Conservation (phyloP, 1,140 invertebrate species). For the Tachypleus tridentatus region DNA sequence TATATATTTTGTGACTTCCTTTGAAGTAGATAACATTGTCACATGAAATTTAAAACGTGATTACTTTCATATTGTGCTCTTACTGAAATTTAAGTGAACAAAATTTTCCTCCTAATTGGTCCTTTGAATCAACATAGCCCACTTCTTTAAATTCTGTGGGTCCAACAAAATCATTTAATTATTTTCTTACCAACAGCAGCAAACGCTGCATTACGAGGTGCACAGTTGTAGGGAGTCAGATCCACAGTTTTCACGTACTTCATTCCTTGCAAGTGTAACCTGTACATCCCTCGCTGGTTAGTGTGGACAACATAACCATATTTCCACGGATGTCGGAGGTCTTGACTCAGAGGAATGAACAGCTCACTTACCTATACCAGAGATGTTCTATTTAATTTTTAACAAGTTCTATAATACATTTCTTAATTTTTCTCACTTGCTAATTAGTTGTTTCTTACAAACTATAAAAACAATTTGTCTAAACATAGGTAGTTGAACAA, state of each 20-base stretch:
- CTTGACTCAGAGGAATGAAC: conserved; percentile 52
- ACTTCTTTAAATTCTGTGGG: no score
- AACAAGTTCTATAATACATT: no score
- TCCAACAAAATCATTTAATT: background rate
- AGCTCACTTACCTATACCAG: conserved; percentile 39
- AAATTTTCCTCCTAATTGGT: no score
- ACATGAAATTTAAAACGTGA: no score
- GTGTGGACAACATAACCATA: conserved; percentile 66
- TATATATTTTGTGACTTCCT: no score
- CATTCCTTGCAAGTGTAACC: conserved; percentile 60
- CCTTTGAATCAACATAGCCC: no score
- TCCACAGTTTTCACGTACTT: conserved; percentile 60
- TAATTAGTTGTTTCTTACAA: no score
- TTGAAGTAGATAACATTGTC: no score
- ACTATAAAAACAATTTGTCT: no score
- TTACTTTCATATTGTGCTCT: no score
- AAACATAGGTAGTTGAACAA: no score
- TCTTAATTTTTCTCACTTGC: background rate
- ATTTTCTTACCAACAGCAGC: conserved; percentile 55
- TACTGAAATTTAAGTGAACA: no score
- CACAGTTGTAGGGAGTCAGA: conserved; percentile 59
- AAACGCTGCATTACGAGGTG: conserved; percentile 55
- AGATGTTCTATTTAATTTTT: background rate
- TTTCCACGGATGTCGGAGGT: conserved; percentile 50
- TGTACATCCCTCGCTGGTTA: conserved; percentile 59